phyloP scores from a whole-genome alignment of 1,140 invertebrate genomes.

The Plectrocnemia conspersa region DNA sequence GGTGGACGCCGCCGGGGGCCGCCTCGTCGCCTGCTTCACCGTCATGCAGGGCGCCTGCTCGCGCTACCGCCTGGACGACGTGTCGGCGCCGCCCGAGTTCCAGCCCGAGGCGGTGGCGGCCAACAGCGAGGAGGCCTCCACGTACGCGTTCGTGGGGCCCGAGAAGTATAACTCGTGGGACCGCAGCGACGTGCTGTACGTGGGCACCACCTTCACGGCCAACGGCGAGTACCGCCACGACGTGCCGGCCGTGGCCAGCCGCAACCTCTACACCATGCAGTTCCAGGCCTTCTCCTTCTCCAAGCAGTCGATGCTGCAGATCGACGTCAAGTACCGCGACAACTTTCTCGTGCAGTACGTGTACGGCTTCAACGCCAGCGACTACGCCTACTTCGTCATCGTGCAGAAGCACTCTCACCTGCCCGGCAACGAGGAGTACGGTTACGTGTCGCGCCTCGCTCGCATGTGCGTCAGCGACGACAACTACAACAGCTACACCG shows the following conservation, averaged over 20 bases:
- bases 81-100: slow-evolving; percentile 70
- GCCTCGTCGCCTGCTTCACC: slow-evolving; percentile 84
- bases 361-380: slow-evolving; percentile 91
- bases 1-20: slow-evolving; percentile 74
- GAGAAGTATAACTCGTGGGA: slow-evolving; percentile 75
- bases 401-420: slow-evolving; percentile 90
- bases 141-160: slow-evolving; percentile 91
- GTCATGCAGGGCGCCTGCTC: slow-evolving; percentile 82
- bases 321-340: slow-evolving; percentile 91
- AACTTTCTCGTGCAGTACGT: slow-evolving; percentile 93
- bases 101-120: slow-evolving; percentile 78
- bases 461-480: slow-evolving; percentile 90
- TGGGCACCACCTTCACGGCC: slow-evolving; percentile 91
- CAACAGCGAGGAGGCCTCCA: slow-evolving; percentile 86
- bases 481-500: slow-evolving; percentile 92
- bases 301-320: slow-evolving; percentile 80
- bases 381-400: slow-evolving; percentile 92
- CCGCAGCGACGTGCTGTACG: slow-evolving; percentile 79
- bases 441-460: slow-evolving; percentile 84
- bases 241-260: slow-evolving; percentile 87
- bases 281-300: slow-evolving; percentile 80
- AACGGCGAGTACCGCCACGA: slow-evolving; percentile 89
- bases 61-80: slow-evolving; percentile 78
- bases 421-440: slow-evolving; percentile 79
- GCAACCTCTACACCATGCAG: slow-evolving; percentile 71